Evolutionary conservation across 92 coral and sea anemone genomes (phyloP), one percentile per base, ranked within the genome.

Genomic region (Porites evermanni): DNA sequence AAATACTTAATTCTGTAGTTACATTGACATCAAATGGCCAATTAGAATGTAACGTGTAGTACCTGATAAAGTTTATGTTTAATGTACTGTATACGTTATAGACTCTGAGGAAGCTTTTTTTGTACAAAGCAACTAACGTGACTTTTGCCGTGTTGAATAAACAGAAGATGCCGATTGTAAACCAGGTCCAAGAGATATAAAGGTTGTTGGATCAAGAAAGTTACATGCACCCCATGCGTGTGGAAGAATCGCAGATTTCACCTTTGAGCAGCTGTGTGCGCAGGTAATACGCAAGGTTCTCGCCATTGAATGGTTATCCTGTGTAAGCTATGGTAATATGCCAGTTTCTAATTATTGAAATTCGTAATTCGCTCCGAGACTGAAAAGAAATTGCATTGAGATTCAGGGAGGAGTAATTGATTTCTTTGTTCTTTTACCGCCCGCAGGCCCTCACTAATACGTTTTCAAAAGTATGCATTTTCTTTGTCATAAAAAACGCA

Each of bases 171-270:
- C 91, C 16, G 67, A 76, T 19, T 79, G 93, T 26, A 89, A 89
- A 60, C 89, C 92, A 64, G 94, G 92, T 75, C 87, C 97, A 18
- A 90, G 74, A 63, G 91, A 88, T 12, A 95, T 97, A 23, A 88
- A 83, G 38, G 92, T 97, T 24, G 93, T 92, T 51, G 96, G 97
- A 14, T 85, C 92, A 7, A 92, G 99, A 23, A 91, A 83, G 60
- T 82, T 97, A 64, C 86, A 86, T 70, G 99, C 98, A 2, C 97
- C 98, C 0, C 88, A 79, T 69, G 87, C 96, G 17, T 97, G 98
- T 77, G 99, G 98, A 60, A 72, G 93, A 86, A 77, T 93, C 14
- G 98, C 99, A 2, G 99, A 95, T 79, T 97, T 97, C 78, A 95
- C 97, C 0, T 97, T 97, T 78, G 93, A 92, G 61, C 92, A 97